Evolutionary conservation across 2,797 vertebrate genomes (phyloP).

Genomic region (Ambastaia sidthimunki): DNA sequence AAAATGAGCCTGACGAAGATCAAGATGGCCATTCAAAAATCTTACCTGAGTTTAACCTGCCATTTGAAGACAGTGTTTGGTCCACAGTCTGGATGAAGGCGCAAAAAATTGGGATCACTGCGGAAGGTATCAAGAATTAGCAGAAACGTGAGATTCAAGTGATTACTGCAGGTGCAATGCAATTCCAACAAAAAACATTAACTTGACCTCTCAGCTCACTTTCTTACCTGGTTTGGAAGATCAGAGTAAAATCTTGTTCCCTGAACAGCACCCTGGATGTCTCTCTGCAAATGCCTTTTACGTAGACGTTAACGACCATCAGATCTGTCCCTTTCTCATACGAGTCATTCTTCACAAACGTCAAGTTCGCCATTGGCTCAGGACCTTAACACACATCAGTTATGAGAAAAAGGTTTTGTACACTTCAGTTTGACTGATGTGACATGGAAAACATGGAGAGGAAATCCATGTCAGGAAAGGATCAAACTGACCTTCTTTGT

Average conservation of each 20-base stretch:
- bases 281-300: conserved; percentile 90
- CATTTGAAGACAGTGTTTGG: conserved; percentile 93
- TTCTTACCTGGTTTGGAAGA: conserved; percentile 94
- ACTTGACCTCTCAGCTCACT: not conserved
- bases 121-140: conserved; percentile 49
- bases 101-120: conserved; percentile 91
- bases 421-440: not conserved
- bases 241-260: conserved; percentile 95
- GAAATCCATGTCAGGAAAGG: not conserved
- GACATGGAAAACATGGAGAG: not conserved
- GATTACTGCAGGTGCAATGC: not conserved
- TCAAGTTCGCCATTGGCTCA: conserved; percentile 90
- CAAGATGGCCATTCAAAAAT: not conserved
- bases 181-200: not conserved
- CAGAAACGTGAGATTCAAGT: not conserved
- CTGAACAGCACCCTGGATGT: conserved; percentile 91
- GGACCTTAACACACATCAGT: conserved; percentile 70
- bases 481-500: conserved; percentile 80
- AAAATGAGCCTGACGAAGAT: not conserved
- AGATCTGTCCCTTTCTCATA: conserved; percentile 97
- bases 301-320: conserved; percentile 96
- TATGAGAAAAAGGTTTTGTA: not conserved
- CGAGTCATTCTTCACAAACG: conserved; percentile 90
- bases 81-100: conserved; percentile 88
- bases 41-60: conserved; percentile 98